phyloP scores from a whole-genome alignment of 1,140 invertebrate genomes.

The Eubasilissa regina region DNA sequence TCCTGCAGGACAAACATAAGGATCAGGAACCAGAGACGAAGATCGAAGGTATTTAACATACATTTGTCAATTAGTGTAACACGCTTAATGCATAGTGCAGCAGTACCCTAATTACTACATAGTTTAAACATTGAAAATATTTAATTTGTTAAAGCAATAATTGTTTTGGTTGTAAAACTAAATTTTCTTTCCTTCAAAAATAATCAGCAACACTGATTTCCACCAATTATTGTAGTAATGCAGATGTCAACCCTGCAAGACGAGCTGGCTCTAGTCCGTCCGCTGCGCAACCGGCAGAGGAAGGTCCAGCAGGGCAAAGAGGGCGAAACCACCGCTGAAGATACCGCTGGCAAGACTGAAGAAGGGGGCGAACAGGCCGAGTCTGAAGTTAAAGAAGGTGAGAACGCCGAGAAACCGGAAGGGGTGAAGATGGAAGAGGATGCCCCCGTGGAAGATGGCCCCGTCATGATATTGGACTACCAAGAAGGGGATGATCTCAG shows the following conservation, averaged over 20 bases:
- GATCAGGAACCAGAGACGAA: conserved; percentile 67
- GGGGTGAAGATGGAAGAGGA: conserved; percentile 63
- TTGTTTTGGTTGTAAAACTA: too few species aligned
- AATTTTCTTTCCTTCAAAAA: too few species aligned
- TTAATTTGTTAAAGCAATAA: too few species aligned
- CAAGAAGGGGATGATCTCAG: conserved; percentile 72
- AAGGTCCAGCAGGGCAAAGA: conserved; percentile 63
- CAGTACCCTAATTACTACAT: too few species aligned
- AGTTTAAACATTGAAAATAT: too few species aligned
- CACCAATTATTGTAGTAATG: too few species aligned
- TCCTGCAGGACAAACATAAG: conserved; percentile 73
- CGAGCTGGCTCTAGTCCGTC: conserved; percentile 63
- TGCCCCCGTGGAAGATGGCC: conserved; percentile 19
- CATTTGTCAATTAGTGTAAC: too few species aligned
- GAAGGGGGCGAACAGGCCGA: conserved; percentile 62
- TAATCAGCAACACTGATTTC: too few species aligned
- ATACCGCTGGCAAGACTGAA: conserved; percentile 60
- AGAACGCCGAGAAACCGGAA: conserved; percentile 62
- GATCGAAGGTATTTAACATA: conserved; percentile 71
- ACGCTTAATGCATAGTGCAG: too few species aligned
- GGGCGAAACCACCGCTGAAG: conserved; percentile 54
- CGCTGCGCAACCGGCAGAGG: conserved; percentile 63
- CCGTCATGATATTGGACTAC: conserved; percentile 72
- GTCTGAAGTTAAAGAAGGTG: conserved; percentile 60
- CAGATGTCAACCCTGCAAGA: conserved; percentile 70